phyloP scores from a whole-genome alignment of 2,888 invertebrate genomes.

The Thera obeliscata region DNA sequence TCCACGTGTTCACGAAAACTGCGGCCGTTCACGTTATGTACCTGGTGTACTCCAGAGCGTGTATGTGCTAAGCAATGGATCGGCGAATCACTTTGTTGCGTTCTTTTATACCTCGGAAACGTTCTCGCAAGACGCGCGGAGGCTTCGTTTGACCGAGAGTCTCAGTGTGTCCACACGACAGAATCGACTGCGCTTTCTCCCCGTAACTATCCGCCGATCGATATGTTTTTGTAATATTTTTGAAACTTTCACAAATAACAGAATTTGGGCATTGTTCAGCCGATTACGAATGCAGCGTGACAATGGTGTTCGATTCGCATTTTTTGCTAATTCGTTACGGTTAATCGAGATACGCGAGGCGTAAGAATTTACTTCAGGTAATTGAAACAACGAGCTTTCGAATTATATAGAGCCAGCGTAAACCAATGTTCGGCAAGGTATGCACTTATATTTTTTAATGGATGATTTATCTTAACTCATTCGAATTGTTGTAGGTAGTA shows the following conservation, averaged over 20 bases:
- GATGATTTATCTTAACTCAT: no score
- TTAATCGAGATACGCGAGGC: conserved; percentile 8
- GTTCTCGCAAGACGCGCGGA: conserved; percentile 74
- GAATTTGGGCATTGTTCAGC: conserved; percentile 28
- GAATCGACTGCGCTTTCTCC: conserved; percentile 61
- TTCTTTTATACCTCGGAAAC: conserved; percentile 84
- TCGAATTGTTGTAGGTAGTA: no score
- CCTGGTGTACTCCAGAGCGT: conserved; percentile 54
- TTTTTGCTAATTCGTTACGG: conserved; percentile 20
- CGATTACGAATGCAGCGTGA: conserved; percentile 32
- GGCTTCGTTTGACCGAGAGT: conserved; percentile 66
- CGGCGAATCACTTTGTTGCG: conserved; percentile 68
- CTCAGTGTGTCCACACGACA: conserved; percentile 46
- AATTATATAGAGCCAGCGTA: background rate
- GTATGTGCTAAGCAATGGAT: conserved; percentile 76
- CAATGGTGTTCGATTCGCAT: conserved; percentile 8
- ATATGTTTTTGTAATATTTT: conserved; percentile 49
- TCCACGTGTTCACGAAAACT: conserved; percentile 32
- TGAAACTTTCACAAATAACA: conserved; percentile 51
- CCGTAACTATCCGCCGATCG: conserved; percentile 38
- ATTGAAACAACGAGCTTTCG: conserved; percentile 2
- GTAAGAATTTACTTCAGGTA: background rate
- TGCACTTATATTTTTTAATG: no score
- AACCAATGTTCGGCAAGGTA: no score
- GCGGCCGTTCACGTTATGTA: conserved; percentile 25